A percentile compares a stretch with the other conserved stretches of the same genome.
These are phyloP conservation scores for Vesta saturnalis DNA, from an alignment of 2,888 invertebrate species.

Conservation along the genomic window DNA sequence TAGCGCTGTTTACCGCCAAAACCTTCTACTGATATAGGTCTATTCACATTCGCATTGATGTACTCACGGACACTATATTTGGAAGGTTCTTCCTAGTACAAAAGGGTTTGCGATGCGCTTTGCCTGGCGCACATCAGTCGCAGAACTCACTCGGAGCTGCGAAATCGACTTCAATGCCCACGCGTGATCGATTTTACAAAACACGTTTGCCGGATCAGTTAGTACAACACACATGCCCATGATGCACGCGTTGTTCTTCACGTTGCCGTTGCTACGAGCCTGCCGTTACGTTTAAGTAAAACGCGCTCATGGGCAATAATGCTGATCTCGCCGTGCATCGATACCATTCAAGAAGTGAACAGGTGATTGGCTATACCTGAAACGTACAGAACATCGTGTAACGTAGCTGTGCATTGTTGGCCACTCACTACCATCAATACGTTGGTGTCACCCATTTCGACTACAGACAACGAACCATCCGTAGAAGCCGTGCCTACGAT, in stretches of 20 bases:
- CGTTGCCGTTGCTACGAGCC: conserved; percentile 8
- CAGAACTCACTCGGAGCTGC: not conserved
- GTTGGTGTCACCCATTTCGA: not conserved
- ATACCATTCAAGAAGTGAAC: not conserved
- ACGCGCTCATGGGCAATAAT: not conserved
- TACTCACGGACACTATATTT: conserved; percentile 30
- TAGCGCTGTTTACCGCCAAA: conserved; percentile 35
- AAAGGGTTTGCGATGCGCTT: conserved; percentile 16
- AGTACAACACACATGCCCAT: conserved; percentile 1
- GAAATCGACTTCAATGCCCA: not conserved
- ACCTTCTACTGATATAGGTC: conserved; percentile 38
- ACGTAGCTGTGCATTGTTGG: not conserved
- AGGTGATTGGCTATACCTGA: not conserved
- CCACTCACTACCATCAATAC: not conserved
- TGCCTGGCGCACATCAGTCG: not conserved
- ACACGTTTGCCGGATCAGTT: not conserved
- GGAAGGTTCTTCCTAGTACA: conserved; percentile 8
- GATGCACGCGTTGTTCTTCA: not conserved
- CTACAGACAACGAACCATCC: not conserved
- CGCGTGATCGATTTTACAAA: not conserved
- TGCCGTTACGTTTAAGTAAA: not conserved
- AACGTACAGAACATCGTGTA: conserved; percentile 9
- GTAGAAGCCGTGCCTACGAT: not conserved
- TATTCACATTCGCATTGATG: conserved; percentile 40
- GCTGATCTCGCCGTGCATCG: not conserved